Evolutionary conservation across 2,113 vertebrate genomes (phyloP), one percentile per base, ranked within the genome.

Genomic region (Erythrocercus mccallii): DNA sequence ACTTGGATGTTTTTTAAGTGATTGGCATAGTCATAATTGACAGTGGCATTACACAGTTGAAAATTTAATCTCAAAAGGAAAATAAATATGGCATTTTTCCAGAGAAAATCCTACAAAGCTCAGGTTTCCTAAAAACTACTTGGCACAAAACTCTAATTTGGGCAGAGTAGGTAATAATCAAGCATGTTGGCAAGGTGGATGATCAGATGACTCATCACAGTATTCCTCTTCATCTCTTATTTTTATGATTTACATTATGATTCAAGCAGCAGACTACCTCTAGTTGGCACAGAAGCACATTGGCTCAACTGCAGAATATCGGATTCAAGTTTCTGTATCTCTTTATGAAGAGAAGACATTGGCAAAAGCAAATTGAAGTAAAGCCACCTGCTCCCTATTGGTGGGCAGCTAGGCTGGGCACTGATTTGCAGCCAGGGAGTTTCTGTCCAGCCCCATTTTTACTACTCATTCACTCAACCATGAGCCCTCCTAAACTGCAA

Each of bases 1-100:
- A 38, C 47, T 42, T 62, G 35, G 54, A 47, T 10, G 16, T 66
- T 50, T 57, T 70, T 64, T 12, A 61, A 31, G 13, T n/a, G 18
- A 64, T 60, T 1, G 0, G 11, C 2, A 1, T 50, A 60, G 15
- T 11, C 0, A 0, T 68, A 89, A 64, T 38, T 54, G 16, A 57
- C 16, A 81, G 6, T 6, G 7, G 31, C 30, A 58, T 38, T 47
- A 31, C 5, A 35, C 20, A 47, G 13, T 28, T 68, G 44, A 79
- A 86, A 50, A 62, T 56, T 57, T 72, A 68, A 50, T 13, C 18
- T 79, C 25, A 64, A 64, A 83, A 83, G 7, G 18, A 76, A 88
- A 91, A 51, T 10, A 68, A 88, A 42, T 28, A 33, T 3, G 3
- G 5, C 6, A 6, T 31, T 92, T 90, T 84, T 72, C 27, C 70